These are phyloP conservation scores for Enteromius argenteus DNA, from an alignment of 2,797 vertebrate species.

Conservation along the genomic window DNA sequence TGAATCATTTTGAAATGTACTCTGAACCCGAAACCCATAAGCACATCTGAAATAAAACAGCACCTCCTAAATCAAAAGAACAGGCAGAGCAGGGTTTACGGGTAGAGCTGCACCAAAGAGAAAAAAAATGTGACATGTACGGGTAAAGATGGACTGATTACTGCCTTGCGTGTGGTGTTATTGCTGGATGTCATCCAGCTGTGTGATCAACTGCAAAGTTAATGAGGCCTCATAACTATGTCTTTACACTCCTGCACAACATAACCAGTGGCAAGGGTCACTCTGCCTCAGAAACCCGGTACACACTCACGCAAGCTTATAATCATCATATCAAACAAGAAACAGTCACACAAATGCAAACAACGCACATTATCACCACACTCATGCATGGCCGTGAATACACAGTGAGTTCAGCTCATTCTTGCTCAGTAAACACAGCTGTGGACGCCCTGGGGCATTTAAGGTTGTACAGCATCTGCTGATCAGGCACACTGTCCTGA, in stretches of 20 bases:
- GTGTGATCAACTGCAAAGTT: conserved; percentile 71
- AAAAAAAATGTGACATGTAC: not conserved
- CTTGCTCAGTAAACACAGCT: conserved; percentile 60
- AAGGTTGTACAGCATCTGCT: conserved; percentile 72
- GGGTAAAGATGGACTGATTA: conserved; percentile 20
- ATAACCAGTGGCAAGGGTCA: conserved; percentile 64
- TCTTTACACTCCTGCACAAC: conserved; percentile 64
- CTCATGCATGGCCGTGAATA: conserved; percentile 12
- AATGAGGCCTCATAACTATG: conserved; percentile 71
- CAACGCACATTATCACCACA: conserved; percentile 14
- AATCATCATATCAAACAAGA: conserved; percentile 13
- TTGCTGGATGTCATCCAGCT: conserved; percentile 70
- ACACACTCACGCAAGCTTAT: not conserved
- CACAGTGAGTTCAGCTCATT: conserved; percentile 17
- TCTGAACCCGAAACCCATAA: conserved; percentile 46
- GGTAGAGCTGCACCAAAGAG: conserved; percentile 29
- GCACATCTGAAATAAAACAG: conserved; percentile 42
- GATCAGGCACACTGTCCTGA: conserved; percentile 67
- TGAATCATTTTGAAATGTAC: conserved; percentile 50
- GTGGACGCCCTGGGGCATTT: conserved; percentile 64
- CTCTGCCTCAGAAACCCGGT: conserved; percentile 56
- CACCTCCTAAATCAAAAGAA: conserved; percentile 34
- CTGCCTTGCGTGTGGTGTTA: conserved; percentile 46
- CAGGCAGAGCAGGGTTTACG: not conserved
- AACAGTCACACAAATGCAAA: conserved; percentile 26